phyloP scores from a whole-genome alignment of 64 coral and sea anemone genomes.

The Dendronephthya gigantea region DNA sequence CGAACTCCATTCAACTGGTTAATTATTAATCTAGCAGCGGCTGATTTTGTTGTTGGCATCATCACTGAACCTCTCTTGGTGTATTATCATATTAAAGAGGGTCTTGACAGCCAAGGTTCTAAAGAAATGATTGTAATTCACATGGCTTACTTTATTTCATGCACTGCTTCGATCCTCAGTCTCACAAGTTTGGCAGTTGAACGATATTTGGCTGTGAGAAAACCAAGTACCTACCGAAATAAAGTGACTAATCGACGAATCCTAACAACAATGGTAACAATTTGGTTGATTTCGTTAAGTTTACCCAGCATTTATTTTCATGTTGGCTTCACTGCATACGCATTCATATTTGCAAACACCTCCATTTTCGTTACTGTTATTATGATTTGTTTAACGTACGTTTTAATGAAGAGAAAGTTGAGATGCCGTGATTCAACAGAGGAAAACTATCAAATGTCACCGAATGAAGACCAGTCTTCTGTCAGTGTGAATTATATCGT shows the following conservation, averaged over 20 bases:
- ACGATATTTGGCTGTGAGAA: too few relatives aligned
- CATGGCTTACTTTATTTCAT: too few relatives aligned
- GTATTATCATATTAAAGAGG: neutral
- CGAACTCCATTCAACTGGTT: too few relatives aligned
- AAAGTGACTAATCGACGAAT: too few relatives aligned
- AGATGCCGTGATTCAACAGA: constrained; percentile 4
- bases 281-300: constrained; percentile 50
- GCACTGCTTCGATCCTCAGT: too few relatives aligned
- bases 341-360: constrained; percentile 73
- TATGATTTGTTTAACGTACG: constrained; percentile 23
- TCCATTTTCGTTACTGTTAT: constrained; percentile 36
- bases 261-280: neutral
- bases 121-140: too few relatives aligned
- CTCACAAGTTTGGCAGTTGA: too few relatives aligned
- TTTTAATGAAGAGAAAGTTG: constrained; percentile 20
- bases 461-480: neutral
- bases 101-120: neutral
- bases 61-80: too few relatives aligned
- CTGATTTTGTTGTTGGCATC: too few relatives aligned
- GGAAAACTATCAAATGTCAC: too few relatives aligned
- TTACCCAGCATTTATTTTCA: constrained; percentile 53
- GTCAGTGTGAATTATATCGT: neutral
- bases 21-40: too few relatives aligned
- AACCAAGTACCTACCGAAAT: too few relatives aligned
- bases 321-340: constrained; percentile 51